These are phyloP conservation scores for Drosophila arizonae DNA, from an alignment of 1,140 invertebrate species.

Conservation along the genomic window DNA sequence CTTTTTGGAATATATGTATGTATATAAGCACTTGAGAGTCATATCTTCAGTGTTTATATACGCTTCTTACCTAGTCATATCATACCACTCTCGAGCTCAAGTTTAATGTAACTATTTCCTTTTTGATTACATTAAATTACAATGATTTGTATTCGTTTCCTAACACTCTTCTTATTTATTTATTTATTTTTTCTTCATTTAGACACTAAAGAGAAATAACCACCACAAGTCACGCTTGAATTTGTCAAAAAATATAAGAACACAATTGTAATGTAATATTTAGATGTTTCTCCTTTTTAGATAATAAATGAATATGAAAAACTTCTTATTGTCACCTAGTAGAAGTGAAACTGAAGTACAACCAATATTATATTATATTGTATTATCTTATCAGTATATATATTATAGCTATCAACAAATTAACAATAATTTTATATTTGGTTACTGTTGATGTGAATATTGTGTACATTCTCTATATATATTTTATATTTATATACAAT, in stretches of 20 bases:
- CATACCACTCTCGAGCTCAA: too few species aligned
- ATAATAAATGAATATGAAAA: constrained; percentile 2
- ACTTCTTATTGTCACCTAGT: neutral
- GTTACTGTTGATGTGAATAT: too few species aligned
- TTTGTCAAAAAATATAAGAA: neutral
- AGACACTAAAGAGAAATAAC: too few species aligned
- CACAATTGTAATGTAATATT: constrained; percentile 31
- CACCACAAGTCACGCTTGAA: too few species aligned
- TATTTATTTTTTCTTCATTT: neutral
- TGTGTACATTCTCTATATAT: neutral
- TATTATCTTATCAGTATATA: neutral
- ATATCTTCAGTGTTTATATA: too few species aligned
- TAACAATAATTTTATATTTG: neutral
- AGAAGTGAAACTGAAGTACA: neutral
- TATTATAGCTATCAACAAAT: neutral
- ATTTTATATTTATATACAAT: neutral
- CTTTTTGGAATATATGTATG: too few species aligned
- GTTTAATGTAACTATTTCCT: too few species aligned
- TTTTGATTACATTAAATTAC: too few species aligned
- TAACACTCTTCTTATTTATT: too few species aligned
- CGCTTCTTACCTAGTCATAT: too few species aligned
- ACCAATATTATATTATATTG: constrained; percentile 1
- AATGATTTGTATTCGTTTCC: too few species aligned
- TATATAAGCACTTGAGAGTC: too few species aligned
- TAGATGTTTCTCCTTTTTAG: constrained; percentile 3